Base-by-base conservation (phyloP, 2,113 vertebrate species). In the Tachysurus fulvidraco region DNA sequence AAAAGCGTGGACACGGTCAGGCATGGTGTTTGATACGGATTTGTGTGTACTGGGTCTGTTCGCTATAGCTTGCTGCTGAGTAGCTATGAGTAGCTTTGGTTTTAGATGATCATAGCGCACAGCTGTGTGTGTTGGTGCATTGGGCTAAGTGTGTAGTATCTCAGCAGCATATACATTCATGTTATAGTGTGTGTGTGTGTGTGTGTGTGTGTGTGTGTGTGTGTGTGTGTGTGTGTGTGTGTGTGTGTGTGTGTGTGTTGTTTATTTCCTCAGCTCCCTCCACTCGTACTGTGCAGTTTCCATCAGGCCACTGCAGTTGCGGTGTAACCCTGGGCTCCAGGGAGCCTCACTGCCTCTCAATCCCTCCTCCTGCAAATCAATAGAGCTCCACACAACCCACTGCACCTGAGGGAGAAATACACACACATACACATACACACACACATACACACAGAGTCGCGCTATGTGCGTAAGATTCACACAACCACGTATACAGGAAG, bases 281-380 rank as follows among this genome's bases (percentile, higher is more conserved):
- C 87, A 86, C 87, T 92, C 77, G 85, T 92, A 87, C 91, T 90
- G 91, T 91, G 90, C 85, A 89, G 88, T 93, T 92, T 93, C 88
- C 92, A 93, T 91, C 89, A 79, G 91, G 89, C 91, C 87, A 90
- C 92, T 92, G 93, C 94, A 93, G 94, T 80, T 84, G 91, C 85
- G 81, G 88, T 87, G 60, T 89, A 90, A 89, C 89, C 89, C 84
- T 52, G 85, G 87, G 88, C 90, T 93, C 92, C 86, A 83, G 94
- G 93, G 93, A 93, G 84, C 85, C 67, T 85, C 90, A 88, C 90
- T 87, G 87, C 81, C 83, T 74, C 88, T 46, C 90, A 89, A 86
- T 80, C 87, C 85, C 82, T 92, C 86, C 79, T 91, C 90, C 88
- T 91, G 84, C 91, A 89, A 92, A 94, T 95, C 93, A 93, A 95